These are phyloP conservation scores for Babylonia areolata DNA, from an alignment of 1,140 invertebrate genomes.

Conservation along the genomic window DNA sequence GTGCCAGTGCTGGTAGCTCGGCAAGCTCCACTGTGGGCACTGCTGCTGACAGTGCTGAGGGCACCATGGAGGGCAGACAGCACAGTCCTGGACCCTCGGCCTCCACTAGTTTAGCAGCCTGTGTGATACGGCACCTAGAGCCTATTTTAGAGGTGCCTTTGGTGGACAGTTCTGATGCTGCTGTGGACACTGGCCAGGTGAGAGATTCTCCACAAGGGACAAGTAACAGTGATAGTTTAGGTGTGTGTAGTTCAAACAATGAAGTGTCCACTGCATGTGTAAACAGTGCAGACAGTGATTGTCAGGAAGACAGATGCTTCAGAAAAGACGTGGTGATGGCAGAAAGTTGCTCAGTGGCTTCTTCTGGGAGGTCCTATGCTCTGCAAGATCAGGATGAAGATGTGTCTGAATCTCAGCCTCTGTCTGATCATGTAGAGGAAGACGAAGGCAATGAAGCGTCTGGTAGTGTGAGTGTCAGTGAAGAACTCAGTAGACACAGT, in stretches of 20 bases:
- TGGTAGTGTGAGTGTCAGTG: constrained; percentile 19
- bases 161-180: constrained; percentile 29
- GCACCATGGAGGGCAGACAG: neutral
- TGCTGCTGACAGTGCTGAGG: constrained; percentile 12
- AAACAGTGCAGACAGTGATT: constrained; percentile 21
- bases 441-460: constrained; percentile 31
- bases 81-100: neutral
- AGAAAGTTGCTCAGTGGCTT: constrained; percentile 26
- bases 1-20: neutral
- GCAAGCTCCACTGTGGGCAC: neutral
- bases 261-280: constrained; percentile 11
- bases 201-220: neutral
- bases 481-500: neutral
- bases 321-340: constrained; percentile 13
- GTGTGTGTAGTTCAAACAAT: constrained; percentile 32
- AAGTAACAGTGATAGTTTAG: constrained; percentile 2
- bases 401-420: constrained; percentile 12
- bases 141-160: constrained; percentile 12
- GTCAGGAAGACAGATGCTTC: neutral
- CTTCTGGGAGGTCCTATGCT: neutral
- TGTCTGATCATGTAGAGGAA: constrained; percentile 13
- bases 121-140: neutral
- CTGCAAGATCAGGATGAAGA: constrained; percentile 24
- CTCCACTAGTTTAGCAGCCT: neutral
- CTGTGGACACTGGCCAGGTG: neutral